A percentile compares a stretch with the other conserved stretches of the same genome.
These are phyloP conservation scores for Oegoconia quadripuncta DNA, from an alignment of 2,888 invertebrate species.

Conservation along the genomic window DNA sequence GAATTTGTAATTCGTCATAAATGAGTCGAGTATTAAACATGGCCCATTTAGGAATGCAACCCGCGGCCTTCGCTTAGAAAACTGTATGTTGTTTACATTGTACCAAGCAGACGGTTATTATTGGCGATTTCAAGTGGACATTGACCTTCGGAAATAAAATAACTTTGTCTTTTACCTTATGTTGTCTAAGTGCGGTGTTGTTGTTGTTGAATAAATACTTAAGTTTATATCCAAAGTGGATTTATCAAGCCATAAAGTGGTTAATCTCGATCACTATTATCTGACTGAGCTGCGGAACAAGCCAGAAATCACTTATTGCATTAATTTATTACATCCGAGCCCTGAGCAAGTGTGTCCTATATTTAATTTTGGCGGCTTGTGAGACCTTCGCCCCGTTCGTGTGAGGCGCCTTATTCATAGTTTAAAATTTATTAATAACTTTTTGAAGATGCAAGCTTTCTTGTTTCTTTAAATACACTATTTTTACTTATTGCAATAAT, in stretches of 20 bases:
- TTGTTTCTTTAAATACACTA: too few species aligned
- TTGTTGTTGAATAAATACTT: not conserved
- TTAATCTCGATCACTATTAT: slow-evolving; percentile 14
- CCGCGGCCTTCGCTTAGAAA: too few species aligned
- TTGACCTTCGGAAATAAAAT: too few species aligned
- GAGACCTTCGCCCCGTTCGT: slow-evolving; percentile 57
- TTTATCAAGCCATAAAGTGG: slow-evolving; percentile 7
- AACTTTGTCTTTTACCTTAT: not conserved
- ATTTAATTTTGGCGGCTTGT: slow-evolving; percentile 66
- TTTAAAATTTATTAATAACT: not conserved
- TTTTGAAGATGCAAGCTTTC: too few species aligned
- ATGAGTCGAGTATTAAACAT: too few species aligned
- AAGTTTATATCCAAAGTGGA: not conserved
- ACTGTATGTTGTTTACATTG: too few species aligned
- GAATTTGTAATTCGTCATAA: too few species aligned
- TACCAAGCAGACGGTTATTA: too few species aligned
- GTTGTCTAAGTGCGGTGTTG: not conserved
- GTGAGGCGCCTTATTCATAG: slow-evolving; percentile 47
- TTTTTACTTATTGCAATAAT: too few species aligned
- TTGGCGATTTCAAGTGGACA: too few species aligned
- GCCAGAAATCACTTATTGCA: slow-evolving; percentile 41
- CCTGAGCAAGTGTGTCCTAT: slow-evolving; percentile 57
- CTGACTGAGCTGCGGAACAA: slow-evolving; percentile 15
- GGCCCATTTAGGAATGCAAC: too few species aligned
- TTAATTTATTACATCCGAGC: slow-evolving; percentile 64